Evolutionary conservation across 2,113 vertebrate genomes (phyloP), one percentile per base, ranked within the genome.

Genomic region (Trichomycterus rosablanca): DNA sequence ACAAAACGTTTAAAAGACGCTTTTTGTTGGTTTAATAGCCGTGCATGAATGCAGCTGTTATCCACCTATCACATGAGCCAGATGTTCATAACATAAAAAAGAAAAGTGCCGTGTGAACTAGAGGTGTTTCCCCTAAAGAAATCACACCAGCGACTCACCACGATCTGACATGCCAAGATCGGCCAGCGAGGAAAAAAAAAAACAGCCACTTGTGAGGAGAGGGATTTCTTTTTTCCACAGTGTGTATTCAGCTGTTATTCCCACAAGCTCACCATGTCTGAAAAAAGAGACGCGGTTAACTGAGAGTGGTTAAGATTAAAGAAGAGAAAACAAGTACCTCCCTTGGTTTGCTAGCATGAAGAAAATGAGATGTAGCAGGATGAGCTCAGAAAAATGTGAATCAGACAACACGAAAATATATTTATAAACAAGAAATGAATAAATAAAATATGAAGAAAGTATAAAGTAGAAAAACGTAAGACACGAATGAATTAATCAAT

Each of bases 91-190:
- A 16, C 15, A 22, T 22, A 61, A 22, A 49, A 35, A 51, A 18
- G 34, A 48, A 19, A 43, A 40, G 35, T 7, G 51, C 62, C 66
- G 70, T 59, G 59, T 75, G 67, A 59, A 71, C 60, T 45, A 53
- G 67, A 70, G 73, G 62, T 73, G 63, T 76, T 78, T 78, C 74
- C 72, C 67, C 67, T 40, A 42, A 14, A 63, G 76, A 62, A 76
- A 71, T 77, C 73, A 54, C 65, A 54, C 67, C 74, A 68, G 63
- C 69, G 35, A 59, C 20, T 49, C 60, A 65, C 74, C 72, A 73
- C 40, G 54, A 68, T 24, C 45, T 66, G 68, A 63, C 60, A 63
- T 62, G 52, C 53, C 57, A 53, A 23, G 42, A 56, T 24, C 11
- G 51, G 62, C 52, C 50, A 56, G 30, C 28, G 12, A 23, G n/a